phyloP scores from a whole-genome alignment of 2,113 vertebrate genomes.

The Ailuropoda melanoleuca region DNA sequence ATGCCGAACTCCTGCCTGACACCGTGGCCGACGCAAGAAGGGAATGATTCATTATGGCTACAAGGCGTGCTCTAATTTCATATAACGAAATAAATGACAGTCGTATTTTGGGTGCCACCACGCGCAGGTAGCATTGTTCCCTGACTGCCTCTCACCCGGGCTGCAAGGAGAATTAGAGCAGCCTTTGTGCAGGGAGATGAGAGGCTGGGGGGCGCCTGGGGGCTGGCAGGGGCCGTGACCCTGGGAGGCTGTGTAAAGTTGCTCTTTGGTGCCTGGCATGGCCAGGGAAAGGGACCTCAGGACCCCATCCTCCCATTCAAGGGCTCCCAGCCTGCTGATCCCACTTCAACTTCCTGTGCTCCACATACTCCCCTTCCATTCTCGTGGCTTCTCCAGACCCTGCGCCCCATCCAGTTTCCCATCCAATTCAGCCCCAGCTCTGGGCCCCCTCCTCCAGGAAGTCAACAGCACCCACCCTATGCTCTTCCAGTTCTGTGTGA shows the following conservation, averaged over 20 bases:
- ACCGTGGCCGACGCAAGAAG: constrained; percentile 81
- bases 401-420: background rate
- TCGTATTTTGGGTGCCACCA: constrained; percentile 76
- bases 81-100: constrained; percentile 85
- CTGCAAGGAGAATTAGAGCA: constrained; percentile 85
- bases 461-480: background rate
- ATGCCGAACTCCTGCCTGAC: constrained; percentile 84
- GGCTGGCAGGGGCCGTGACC: background rate
- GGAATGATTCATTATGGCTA: constrained; percentile 89
- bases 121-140: constrained; percentile 76
- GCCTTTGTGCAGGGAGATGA: constrained; percentile 79
- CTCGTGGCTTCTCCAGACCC: background rate
- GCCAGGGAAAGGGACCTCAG: background rate
- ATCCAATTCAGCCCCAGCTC: background rate
- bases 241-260: background rate
- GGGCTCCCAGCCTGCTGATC: background rate
- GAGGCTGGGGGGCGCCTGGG: rapidly evolving
- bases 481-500: background rate
- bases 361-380: rapidly evolving
- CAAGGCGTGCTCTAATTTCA: constrained; percentile 87
- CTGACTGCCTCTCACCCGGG: constrained; percentile 71
- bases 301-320: rapidly evolving
- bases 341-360: background rate
- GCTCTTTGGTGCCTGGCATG: background rate
- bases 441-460: background rate